Conservation (phyloP, 2,113 vertebrate species). For the Ailurus styani region DNA sequence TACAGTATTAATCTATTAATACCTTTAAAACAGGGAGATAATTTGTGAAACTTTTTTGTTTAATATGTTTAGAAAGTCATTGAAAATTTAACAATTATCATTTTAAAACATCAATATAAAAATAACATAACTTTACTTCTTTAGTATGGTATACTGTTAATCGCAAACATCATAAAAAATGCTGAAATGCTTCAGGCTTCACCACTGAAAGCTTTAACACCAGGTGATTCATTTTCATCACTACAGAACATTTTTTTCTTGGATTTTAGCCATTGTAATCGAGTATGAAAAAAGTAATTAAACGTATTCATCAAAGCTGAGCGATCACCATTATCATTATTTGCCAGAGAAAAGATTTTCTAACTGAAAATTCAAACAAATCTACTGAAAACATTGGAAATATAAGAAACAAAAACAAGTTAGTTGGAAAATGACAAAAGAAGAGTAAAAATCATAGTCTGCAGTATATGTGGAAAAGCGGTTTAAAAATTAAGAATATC, state of each 20-base stretch:
- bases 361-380: background rate
- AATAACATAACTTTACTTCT: background rate
- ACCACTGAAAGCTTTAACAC: background rate
- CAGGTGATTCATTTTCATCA: background rate
- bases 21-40: background rate
- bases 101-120: background rate
- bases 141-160: background rate
- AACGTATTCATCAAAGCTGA: background rate
- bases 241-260: background rate
- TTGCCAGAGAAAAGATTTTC: background rate
- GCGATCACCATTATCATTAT: background rate
- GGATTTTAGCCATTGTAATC: background rate
- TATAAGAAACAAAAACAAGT: background rate
- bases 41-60: background rate
- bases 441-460: background rate
- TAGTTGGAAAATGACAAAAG: background rate
- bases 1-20: background rate
- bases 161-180: background rate
- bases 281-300: background rate
- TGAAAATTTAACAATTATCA: background rate
- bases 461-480: background rate
- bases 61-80: background rate
- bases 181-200: background rate
- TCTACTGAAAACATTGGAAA: background rate
- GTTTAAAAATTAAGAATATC: background rate